phyloP scores from a whole-genome alignment of 2,797 vertebrate genomes.

The Rhinichthys osculus region DNA sequence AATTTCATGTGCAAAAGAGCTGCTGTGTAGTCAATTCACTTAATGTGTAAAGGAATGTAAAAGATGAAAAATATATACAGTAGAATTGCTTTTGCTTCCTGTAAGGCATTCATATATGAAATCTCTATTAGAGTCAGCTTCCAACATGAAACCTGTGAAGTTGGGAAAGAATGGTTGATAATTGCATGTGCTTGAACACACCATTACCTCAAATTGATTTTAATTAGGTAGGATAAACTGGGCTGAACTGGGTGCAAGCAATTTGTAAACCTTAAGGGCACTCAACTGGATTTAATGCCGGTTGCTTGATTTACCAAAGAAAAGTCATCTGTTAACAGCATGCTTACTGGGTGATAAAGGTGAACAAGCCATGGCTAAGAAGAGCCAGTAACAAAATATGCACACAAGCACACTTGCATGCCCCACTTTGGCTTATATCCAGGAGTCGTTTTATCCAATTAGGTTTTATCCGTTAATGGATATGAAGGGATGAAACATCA shows the following conservation, averaged over 20 bases:
- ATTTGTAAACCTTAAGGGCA: slow-evolving; percentile 78
- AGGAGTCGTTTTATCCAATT: slow-evolving; percentile 83
- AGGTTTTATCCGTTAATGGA: slow-evolving; percentile 79
- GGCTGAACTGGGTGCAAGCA: slow-evolving; percentile 74
- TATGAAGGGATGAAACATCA: slow-evolving; percentile 49
- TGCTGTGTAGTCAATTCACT: not conserved
- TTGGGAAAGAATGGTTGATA: slow-evolving; percentile 72
- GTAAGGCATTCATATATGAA: not conserved
- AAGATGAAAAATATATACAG: not conserved
- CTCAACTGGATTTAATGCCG: slow-evolving; percentile 77
- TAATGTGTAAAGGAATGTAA: not conserved
- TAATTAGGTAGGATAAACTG: slow-evolving; percentile 82
- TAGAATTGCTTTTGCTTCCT: not conserved
- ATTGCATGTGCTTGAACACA: slow-evolving; percentile 77
- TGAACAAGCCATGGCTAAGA: slow-evolving; percentile 76
- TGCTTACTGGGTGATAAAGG: slow-evolving; percentile 73
- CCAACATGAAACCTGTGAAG: slow-evolving; percentile 66
- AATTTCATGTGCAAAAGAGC: not conserved
- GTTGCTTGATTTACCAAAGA: slow-evolving; percentile 77
- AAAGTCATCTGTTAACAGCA: slow-evolving; percentile 71
- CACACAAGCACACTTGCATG: slow-evolving; percentile 52
- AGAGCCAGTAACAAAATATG: slow-evolving; percentile 81
- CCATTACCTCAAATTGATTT: slow-evolving; percentile 80
- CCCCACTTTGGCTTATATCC: slow-evolving; percentile 76
- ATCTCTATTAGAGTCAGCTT: not conserved